phyloP scores from a whole-genome alignment of 1,140 invertebrate species.

The Aphidius ervi region DNA sequence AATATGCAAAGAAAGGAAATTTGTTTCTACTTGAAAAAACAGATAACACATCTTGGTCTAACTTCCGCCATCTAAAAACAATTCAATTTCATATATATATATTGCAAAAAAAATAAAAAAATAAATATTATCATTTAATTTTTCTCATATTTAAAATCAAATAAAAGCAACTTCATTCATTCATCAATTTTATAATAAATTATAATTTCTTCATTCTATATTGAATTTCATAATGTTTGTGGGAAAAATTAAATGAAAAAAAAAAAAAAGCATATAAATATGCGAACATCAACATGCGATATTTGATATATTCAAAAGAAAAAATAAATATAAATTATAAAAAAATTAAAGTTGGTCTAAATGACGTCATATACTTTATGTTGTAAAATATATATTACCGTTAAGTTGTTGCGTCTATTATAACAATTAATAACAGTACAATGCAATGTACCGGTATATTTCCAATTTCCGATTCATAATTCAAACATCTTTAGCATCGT shows the following conservation, averaged over 20 bases:
- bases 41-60: too few species aligned
- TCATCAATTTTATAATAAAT: neutral
- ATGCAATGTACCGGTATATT: conserved; percentile 14
- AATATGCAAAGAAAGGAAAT: conserved; percentile 15
- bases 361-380: conserved; percentile 6
- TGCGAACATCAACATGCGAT: neutral
- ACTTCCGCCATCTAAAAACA: conserved; percentile 17
- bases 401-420: conserved; percentile 14
- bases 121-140: too few species aligned
- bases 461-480: conserved; percentile 21
- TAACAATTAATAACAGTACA: conserved; percentile 26
- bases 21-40: conserved; percentile 11
- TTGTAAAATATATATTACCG: conserved; percentile 10
- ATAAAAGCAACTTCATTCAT: too few species aligned
- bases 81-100: neutral
- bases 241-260: neutral
- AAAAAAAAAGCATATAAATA: neutral
- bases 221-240: too few species aligned
- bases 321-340: neutral
- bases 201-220: too few species aligned
- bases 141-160: too few species aligned
- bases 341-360: conserved; percentile 3
- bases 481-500: conserved; percentile 9
- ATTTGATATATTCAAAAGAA: too few species aligned
- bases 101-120: too few species aligned